These are phyloP conservation scores for Salticus scenicus DNA, from an alignment of 2,888 invertebrate species.

Conservation along the genomic window DNA sequence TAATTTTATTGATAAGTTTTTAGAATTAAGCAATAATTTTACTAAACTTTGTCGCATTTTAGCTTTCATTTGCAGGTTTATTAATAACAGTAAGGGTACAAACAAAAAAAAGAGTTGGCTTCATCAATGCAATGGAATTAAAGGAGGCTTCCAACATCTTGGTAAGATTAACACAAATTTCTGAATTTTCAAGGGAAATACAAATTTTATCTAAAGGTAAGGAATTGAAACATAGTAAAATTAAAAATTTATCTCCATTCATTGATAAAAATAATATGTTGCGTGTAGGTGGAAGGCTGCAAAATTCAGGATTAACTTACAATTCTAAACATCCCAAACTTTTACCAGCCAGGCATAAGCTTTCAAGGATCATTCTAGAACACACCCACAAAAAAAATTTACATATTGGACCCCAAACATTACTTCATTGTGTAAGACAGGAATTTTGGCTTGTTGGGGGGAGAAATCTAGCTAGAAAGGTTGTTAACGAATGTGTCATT, in stretches of 20 bases:
- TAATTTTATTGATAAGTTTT: not conserved
- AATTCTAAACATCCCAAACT: not conserved
- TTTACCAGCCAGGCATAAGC: not conserved
- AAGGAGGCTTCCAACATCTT: not conserved
- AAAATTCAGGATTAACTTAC: not conserved
- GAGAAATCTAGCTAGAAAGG: not conserved
- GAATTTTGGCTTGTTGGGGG: constrained; percentile 11
- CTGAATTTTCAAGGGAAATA: too few relatives aligned
- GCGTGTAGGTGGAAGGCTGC: constrained; percentile 6
- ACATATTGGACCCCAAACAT: not conserved
- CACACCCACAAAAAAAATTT: not conserved
- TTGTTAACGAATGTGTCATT: not conserved
- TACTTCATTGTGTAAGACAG: not conserved
- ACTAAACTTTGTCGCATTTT: not conserved
- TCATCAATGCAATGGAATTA: too few relatives aligned
- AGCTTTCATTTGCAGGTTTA: not conserved
- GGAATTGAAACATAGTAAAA: not conserved
- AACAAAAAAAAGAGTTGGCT: too few relatives aligned
- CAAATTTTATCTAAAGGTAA: too few relatives aligned
- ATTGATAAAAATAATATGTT: not conserved
- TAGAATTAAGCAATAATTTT: not conserved
- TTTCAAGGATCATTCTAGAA: not conserved
- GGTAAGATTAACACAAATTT: too few relatives aligned
- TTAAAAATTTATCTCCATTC: constrained; percentile 14
- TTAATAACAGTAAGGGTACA: not conserved